A percentile compares a stretch with the other conserved stretches of the same genome.
These are phyloP conservation scores for Semicossyphus pulcher DNA, from an alignment of 2,113 vertebrate genomes.

Conservation along the genomic window DNA sequence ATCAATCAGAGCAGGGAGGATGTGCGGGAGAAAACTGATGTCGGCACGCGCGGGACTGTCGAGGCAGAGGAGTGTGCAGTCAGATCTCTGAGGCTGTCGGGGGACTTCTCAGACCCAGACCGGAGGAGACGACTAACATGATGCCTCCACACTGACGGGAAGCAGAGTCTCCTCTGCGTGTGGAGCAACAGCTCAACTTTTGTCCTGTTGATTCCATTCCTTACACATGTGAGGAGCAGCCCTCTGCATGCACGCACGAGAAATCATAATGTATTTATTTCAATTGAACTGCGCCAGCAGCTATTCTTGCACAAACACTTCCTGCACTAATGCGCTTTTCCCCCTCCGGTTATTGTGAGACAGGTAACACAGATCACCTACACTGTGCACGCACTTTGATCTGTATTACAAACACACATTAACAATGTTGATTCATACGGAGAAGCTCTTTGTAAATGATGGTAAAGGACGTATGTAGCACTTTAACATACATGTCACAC, in stretches of 20 bases:
- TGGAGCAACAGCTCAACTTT: conserved; percentile 15
- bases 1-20: conserved; percentile 52
- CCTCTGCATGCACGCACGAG: conserved; percentile 3
- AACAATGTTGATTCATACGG: neutral
- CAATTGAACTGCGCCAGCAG: neutral
- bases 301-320: neutral
- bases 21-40: conserved; percentile 40
- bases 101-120: conserved; percentile 24
- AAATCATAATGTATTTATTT: neutral
- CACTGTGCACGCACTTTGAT: neutral
- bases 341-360: too few relatives aligned
- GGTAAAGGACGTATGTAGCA: too few relatives aligned
- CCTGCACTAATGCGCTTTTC: neutral
- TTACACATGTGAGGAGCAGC: neutral
- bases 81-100: conserved; percentile 39
- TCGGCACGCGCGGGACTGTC: conserved; percentile 30
- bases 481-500: too few relatives aligned
- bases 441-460: too few relatives aligned
- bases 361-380: neutral
- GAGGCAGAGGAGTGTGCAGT: conserved; percentile 51
- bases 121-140: neutral
- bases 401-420: neutral
- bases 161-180: conserved; percentile 24
- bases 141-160: conserved; percentile 19
- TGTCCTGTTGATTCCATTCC: neutral